Percentiles rank a stretch among this genome's conserved stretches.
Conservation (phyloP, 2,113 vertebrate genomes). For the Coracopsis vasa region DNA sequence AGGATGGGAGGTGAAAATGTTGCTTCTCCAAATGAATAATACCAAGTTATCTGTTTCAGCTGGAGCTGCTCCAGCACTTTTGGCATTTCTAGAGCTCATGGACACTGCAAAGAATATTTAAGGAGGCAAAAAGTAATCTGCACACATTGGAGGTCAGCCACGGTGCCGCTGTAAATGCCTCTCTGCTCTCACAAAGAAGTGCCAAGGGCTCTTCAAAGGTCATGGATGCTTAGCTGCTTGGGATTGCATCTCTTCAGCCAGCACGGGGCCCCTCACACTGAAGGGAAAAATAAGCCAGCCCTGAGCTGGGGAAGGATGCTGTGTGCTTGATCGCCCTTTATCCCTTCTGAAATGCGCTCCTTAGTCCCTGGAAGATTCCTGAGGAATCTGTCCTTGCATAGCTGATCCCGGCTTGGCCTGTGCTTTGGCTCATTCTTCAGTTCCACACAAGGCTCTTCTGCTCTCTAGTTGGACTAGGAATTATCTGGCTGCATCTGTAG, state of each 20-base stretch:
- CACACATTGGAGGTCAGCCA: background rate
- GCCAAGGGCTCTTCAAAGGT: background rate
- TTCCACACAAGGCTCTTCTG: background rate
- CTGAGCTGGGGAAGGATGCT: background rate
- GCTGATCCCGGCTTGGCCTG: background rate
- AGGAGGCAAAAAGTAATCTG: slow-evolving; percentile 15
- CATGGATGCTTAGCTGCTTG: rapidly evolving
- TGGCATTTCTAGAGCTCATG: background rate
- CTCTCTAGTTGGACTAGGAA: background rate
- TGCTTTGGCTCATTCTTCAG: background rate
- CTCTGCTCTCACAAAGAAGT: background rate
- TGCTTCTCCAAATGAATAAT: background rate
- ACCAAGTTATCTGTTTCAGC: slow-evolving; percentile 13
- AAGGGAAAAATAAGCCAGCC: background rate
- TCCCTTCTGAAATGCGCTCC: background rate
- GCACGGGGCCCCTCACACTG: rapidly evolving
- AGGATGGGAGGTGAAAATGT: background rate
- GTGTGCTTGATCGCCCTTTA: background rate
- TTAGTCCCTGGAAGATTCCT: background rate
- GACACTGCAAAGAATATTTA: background rate
- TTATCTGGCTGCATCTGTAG: background rate
- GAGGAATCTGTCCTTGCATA: background rate
- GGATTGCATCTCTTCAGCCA: background rate
- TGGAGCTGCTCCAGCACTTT: slow-evolving; percentile 18
- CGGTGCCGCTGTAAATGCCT: rapidly evolving